Percentiles rank a stretch among this genome's conserved stretches.
These are phyloP conservation scores for Aldrovandia affinis DNA, from an alignment of 2,797 vertebrate genomes.

Conservation along the genomic window DNA sequence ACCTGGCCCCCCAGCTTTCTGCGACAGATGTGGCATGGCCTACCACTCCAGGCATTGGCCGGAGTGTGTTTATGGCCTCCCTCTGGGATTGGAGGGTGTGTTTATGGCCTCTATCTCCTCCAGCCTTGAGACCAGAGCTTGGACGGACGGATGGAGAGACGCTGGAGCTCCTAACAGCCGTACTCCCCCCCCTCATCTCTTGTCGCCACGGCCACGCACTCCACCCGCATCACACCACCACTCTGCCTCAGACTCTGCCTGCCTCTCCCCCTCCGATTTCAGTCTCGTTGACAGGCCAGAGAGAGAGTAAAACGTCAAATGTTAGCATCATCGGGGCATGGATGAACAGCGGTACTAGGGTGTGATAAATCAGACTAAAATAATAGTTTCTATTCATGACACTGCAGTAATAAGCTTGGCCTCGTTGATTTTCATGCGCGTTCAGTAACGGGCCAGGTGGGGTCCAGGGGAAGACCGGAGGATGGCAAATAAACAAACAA, in stretches of 20 bases:
- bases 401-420: neutral
- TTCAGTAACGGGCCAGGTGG: neutral
- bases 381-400: neutral
- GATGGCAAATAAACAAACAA: neutral
- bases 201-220: conserved; percentile 35
- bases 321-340: neutral
- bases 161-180: conserved; percentile 27
- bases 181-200: conserved; percentile 40
- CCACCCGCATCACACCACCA: conserved; percentile 37
- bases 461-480: no score
- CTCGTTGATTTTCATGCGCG: neutral
- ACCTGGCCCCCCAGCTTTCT: no score
- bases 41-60: no score
- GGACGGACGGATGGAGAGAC: no score
- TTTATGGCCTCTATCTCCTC: no score
- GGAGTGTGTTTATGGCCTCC: no score
- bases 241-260: no score
- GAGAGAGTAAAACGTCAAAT: conserved; percentile 30
- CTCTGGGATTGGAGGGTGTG: no score
- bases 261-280: conserved; percentile 45
- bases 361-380: neutral
- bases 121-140: no score
- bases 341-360: neutral
- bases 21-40: no score
- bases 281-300: conserved; percentile 12